Base-by-base conservation (phyloP, 2,888 invertebrate species). In the Heteromyza rotundicornis region DNA sequence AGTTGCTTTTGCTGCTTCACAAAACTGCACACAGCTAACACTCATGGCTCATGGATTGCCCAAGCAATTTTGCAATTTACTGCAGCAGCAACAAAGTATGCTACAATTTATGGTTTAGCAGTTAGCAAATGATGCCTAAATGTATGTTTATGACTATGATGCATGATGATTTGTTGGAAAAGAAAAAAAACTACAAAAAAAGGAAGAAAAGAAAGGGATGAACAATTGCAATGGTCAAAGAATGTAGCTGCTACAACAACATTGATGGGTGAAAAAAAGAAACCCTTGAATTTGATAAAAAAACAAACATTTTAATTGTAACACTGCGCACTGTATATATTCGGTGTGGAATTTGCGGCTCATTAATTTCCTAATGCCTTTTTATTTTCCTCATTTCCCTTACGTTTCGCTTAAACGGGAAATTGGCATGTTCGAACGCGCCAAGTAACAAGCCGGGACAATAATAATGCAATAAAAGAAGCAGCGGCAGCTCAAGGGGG, bases 321-420 rank as follows among this genome's bases (percentile, higher is more conserved):
- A 27, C 27, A 27, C 27, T 27, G 27, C 27, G 27, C n/a, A n/a
- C n/a, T n/a, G n/a, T n/a, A n/a, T n/a, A n/a, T 27, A 27, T 27
- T 27, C 10, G 27, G 7, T n/a, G 32, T n/a, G 40, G 14, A 17
- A 47, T 47, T 47, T 20, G 47, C 3, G 47, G 17, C 19, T 67
- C 70, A 75, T 73, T 76, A 74, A 74, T 71, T 76, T 66, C 62
- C 23, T 65, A 74, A 68, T 73, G 68, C 50, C 62, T 49, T 63
- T 58, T 60, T 64, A 65, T 69, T 69, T 68, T 68, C 62, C 58
- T 49, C 57, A 54, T 63, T 66, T 66, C 65, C 68, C 60, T 57
- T 57, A 63, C 60, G 57, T 50, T 53, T 24, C 20, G 22, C 20
- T 16, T n/a, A 2, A 17, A 14, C 35, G n/a, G 36, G 36, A 54